Evolutionary conservation across 2,888 invertebrate species (phyloP), one percentile per base, ranked within the genome.

Genomic region (Eilema depressum): DNA sequence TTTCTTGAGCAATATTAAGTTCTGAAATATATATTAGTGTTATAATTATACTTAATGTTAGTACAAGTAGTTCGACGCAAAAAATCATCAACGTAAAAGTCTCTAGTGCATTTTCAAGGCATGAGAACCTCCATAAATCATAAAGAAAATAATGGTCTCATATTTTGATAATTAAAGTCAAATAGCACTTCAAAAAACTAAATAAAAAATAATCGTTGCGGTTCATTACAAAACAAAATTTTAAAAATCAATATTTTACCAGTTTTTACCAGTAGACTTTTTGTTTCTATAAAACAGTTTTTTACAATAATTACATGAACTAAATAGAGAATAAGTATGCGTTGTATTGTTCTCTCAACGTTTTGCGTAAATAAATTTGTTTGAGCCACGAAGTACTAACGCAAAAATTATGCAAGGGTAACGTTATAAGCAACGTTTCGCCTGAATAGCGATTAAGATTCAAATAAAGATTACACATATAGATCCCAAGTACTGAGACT

Each of bases 401-500:
- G 61, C 69, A 71, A 76, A 81, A 77, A 75, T 80, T 83, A 82
- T 82, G 82, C 82, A 86, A 83, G 82, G 75, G 64, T 77, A 72
- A 71, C 71, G 57, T 66, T 83, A 72, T 75, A 77, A 79, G 69
- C 71, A 77, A 79, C 74, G 79, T 83, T 78, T 78, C 75, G 78
- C 79, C 64, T 81, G 74, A 77, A 72, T 71, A 63, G 76, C 66
- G 56, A 84, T 87, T 83, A 82, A 86, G 86, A 88, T 88, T 70
- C 68, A 77, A 83, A 87, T 87, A 84, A 86, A 86, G 87, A 88
- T 87, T 78, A 69, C 57, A 41, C 47, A 73, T 74, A 75, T 74
- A 75, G 70, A 76, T 73, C 69, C 75, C 74, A 76, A 76, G 74
- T 82, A 79, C 81, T 71, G 70, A 75, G 77, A 78, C 75, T 75